Evolutionary conservation across 2,113 vertebrate species (phyloP).

Genomic region (Rhadina sibilatrix): DNA sequence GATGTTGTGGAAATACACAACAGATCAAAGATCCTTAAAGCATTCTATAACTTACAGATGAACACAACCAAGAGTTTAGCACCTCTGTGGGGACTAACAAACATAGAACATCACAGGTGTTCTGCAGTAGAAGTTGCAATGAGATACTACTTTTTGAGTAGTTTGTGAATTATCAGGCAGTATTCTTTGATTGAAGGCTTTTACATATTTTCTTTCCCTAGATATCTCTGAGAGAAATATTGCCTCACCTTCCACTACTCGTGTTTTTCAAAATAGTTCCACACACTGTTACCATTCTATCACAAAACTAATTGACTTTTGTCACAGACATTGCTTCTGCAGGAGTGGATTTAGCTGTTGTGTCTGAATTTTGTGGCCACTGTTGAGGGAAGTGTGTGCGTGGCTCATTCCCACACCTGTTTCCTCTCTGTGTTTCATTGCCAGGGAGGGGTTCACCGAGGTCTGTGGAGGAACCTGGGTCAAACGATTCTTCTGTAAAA

Average conservation of each 20-base stretch:
- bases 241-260: background rate
- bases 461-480: background rate
- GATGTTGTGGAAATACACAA: background rate
- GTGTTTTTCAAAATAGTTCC: background rate
- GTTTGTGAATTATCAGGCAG: background rate
- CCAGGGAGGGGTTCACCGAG: background rate
- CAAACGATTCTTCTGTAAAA: background rate
- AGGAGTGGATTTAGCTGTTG: background rate
- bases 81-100: background rate
- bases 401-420: constrained; percentile 51
- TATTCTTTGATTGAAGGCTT: background rate
- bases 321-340: background rate
- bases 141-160: background rate
- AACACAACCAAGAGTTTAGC: background rate
- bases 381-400: constrained; percentile 16
- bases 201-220: background rate
- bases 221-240: background rate
- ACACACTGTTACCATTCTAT: background rate
- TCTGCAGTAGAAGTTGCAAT: background rate
- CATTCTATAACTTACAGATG: background rate
- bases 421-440: constrained; percentile 36
- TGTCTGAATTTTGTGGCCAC: background rate
- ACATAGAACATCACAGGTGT: background rate
- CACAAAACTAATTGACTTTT: background rate
- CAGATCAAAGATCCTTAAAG: background rate